Base-by-base conservation (phyloP, 2,888 invertebrate genomes). In the Thymelicus sylvestris region DNA sequence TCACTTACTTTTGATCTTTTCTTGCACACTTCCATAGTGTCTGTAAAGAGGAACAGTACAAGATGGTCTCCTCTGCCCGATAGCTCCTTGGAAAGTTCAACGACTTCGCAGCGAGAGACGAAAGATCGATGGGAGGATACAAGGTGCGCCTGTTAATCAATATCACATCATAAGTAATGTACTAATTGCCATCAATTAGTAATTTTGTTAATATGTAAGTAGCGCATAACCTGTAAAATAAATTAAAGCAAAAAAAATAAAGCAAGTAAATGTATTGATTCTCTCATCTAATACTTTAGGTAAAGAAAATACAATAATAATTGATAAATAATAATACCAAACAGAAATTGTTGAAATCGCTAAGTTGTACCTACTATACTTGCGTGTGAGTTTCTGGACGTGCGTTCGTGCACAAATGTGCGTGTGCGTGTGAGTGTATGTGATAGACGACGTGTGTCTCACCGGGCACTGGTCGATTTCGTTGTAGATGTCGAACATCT, bases 401-500 rank as follows among this genome's bases (percentile, higher is more conserved):
- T 52, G 6, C 15, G 50, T 15, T 2, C n/a, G n/a, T 6, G n/a
- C 6, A n/a, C 6, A n/a, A n/a, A 12, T 4, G 50, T 50, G 50
- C 7, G 50, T 52, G 19, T 55, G 24, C 12, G 24, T 31, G 55
- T 2, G 50, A 52, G 38, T 19, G 31, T 44, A 19, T 52, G 39
- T 50, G 31, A 19, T 19, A 19, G 31, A 31, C 31, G 31, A 31
- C n/a, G 12, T 8, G n/a, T 31, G 10, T 13, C 59, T 94, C 88
- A 98, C 98, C 76, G 99, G 99, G 89, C 99, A 99, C 88, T 98
- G 98, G 86, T 99, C 99, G 82, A 99, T 99, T 86, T 99, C 99
- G 88, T 99, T 98, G 91, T 99, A 98, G 77, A 99, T 98, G 92
- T 98, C 98, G 92, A 99, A 99, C 95, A 99, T 97, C 79, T 97